A percentile compares a stretch with the other conserved stretches of the same genome.
These are phyloP conservation scores for Calidris pygmaea DNA, from an alignment of 2,113 vertebrate genomes.

Conservation along the genomic window DNA sequence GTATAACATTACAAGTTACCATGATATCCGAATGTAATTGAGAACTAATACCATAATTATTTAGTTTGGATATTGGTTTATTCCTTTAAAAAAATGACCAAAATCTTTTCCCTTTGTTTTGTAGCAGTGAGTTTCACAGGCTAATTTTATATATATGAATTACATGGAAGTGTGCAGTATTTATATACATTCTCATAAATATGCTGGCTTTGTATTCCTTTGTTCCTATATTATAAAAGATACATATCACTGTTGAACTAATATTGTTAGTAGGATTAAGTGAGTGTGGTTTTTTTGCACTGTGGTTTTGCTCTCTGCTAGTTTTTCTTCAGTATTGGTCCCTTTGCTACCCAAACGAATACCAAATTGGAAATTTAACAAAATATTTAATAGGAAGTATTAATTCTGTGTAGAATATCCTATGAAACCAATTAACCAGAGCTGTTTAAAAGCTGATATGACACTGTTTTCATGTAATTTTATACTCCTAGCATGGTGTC, in stretches of 20 bases:
- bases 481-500: background rate
- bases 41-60: background rate
- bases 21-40: background rate
- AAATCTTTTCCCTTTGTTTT: background rate
- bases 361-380: background rate
- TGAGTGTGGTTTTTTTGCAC: fast-evolving
- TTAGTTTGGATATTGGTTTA: background rate
- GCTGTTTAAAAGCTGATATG: background rate
- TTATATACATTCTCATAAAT: background rate
- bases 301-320: background rate
- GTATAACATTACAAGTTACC: background rate
- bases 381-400: background rate
- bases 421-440: background rate
- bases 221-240: background rate
- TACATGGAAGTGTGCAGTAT: background rate
- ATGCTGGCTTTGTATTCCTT: background rate
- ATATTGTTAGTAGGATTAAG: background rate
- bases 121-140: background rate
- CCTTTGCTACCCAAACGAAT: background rate
- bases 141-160: background rate
- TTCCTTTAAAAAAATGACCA: background rate
- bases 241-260: background rate
- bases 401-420: background rate
- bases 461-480: background rate
- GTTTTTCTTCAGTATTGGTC: background rate